Conservation (phyloP, 92 coral and sea anemone species). For the Hydrozoanthus gracilis region DNA sequence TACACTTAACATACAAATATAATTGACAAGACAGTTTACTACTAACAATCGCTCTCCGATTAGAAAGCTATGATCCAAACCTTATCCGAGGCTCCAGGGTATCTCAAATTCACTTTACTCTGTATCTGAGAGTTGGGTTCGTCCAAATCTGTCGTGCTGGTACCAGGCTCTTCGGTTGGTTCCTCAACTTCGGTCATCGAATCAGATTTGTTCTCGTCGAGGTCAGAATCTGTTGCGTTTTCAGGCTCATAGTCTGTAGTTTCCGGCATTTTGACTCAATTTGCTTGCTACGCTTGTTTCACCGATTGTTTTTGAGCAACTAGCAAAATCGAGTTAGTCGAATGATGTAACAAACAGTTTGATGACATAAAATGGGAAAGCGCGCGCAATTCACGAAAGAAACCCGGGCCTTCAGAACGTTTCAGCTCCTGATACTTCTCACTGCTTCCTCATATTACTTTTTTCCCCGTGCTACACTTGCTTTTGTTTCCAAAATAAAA, state of each 20-base stretch:
- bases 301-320: not conserved
- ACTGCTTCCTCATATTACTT: too few species aligned
- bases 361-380: not conserved
- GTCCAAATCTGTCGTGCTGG: conserved; percentile 2
- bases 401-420: not conserved
- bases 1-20: too few species aligned
- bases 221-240: not conserved
- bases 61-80: not conserved
- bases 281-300: not conserved
- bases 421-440: too few species aligned
- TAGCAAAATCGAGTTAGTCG: not conserved
- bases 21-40: too few species aligned
- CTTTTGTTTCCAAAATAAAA: too few species aligned
- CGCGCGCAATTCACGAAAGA: not conserved
- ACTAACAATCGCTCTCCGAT: too few species aligned
- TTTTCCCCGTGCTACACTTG: too few species aligned
- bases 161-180: not conserved
- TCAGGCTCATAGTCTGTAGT: not conserved
- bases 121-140: conserved; percentile 11
- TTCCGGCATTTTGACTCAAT: not conserved
- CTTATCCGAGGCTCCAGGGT: conserved; percentile 16
- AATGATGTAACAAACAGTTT: conserved; percentile 22
- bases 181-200: conserved; percentile 16
- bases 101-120: conserved; percentile 30
- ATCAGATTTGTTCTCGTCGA: conserved; percentile 5